phyloP scores from a whole-genome alignment of 2,797 vertebrate genomes.

The Scarus forsteni region DNA sequence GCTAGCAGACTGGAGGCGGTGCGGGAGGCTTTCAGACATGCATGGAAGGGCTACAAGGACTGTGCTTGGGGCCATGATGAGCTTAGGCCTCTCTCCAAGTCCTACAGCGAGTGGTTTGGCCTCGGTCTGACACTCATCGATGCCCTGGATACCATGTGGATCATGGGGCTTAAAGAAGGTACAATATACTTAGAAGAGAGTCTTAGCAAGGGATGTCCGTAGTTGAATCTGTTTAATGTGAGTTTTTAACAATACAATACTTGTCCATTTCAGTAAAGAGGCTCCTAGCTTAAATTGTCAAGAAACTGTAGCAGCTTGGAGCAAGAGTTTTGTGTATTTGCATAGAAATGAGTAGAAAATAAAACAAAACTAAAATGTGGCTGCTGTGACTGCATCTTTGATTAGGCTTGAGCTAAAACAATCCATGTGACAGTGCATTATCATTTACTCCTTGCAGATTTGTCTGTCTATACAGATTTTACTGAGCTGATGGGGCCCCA shows the following conservation, averaged over 20 bases:
- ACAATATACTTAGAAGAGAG: background rate
- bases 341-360: too few relatives aligned
- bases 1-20: slow-evolving; percentile 83
- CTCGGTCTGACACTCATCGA: slow-evolving; percentile 94
- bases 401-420: too few relatives aligned
- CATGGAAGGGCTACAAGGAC: slow-evolving; percentile 92
- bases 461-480: too few relatives aligned
- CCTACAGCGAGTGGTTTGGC: slow-evolving; percentile 94
- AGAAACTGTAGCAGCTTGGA: too few relatives aligned
- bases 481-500: too few relatives aligned
- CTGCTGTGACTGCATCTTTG: too few relatives aligned
- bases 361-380: too few relatives aligned
- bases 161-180: slow-evolving; percentile 92
- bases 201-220: background rate
- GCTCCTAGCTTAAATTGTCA: too few relatives aligned
- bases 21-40: slow-evolving; percentile 90
- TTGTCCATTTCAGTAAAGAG: too few relatives aligned
- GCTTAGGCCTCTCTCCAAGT: slow-evolving; percentile 92
- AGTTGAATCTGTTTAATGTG: background rate
- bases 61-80: slow-evolving; percentile 97
- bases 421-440: too few relatives aligned
- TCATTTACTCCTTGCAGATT: too few relatives aligned
- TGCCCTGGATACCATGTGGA: slow-evolving; percentile 96
- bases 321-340: too few relatives aligned
- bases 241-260: background rate